phyloP scores from a whole-genome alignment of 2,797 vertebrate genomes.

The Cirrhinus mrigala region DNA sequence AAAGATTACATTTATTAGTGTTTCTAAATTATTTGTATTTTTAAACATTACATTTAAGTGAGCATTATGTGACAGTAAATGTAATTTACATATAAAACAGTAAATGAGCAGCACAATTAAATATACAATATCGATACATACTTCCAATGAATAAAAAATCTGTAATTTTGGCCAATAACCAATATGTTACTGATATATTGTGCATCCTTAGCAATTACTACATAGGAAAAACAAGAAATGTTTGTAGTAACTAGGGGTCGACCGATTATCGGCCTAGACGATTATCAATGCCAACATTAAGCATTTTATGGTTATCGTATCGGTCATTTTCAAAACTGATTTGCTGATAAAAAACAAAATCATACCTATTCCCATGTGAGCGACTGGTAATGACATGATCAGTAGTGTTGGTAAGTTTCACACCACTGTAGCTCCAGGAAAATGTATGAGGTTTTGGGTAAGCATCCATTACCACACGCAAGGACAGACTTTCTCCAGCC shows the following conservation, averaged over 20 bases:
- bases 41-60: neutral
- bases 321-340: no score
- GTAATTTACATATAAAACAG: neutral
- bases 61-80: neutral
- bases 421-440: slow-evolving; percentile 89
- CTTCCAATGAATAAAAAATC: neutral
- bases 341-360: no score
- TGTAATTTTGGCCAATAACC: no score
- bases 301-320: no score
- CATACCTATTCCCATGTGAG: slow-evolving; percentile 86
- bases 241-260: neutral
- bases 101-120: neutral
- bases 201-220: neutral
- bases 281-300: no score
- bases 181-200: neutral
- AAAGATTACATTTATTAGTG: neutral
- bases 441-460: slow-evolving; percentile 85
- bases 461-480: slow-evolving; percentile 87
- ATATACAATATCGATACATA: neutral
- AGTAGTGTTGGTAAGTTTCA: slow-evolving; percentile 85
- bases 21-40: neutral
- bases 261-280: no score
- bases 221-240: neutral
- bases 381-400: slow-evolving; percentile 88
- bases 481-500: slow-evolving; percentile 88